These are phyloP conservation scores for Campopleginae sp. DNA, from an alignment of 2,888 invertebrate species.

Conservation along the genomic window DNA sequence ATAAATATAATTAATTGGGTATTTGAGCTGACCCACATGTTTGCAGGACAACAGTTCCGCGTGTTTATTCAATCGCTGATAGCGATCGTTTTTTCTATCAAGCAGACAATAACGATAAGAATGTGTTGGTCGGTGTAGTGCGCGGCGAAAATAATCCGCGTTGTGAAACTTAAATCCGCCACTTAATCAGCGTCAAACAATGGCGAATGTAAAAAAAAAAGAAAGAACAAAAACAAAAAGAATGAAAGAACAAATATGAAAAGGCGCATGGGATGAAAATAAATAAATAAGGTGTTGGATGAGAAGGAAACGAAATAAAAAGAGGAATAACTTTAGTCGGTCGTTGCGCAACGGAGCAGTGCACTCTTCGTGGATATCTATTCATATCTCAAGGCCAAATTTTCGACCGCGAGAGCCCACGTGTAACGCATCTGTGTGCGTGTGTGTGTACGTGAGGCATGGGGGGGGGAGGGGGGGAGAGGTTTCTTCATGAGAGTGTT, in stretches of 20 bases:
- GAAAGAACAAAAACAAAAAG: neutral
- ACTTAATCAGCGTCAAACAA: neutral
- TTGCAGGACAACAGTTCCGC: neutral
- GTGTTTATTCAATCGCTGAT: neutral
- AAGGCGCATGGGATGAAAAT: neutral
- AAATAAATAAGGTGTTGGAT: neutral
- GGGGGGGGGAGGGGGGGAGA: no score
- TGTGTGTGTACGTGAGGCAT: neutral
- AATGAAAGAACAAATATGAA: neutral
- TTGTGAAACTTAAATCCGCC: slow-evolving; percentile 17
- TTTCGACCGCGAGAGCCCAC: slow-evolving; percentile 56
- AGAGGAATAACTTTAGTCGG: slow-evolving; percentile 37
- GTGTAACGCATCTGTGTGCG: slow-evolving; percentile 50
- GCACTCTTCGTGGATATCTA: slow-evolving; percentile 81
- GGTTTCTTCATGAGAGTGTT: slow-evolving; percentile 11
- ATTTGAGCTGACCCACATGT: neutral
- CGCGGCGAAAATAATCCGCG: neutral
- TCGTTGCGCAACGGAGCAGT: slow-evolving; percentile 81
- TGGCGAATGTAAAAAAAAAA: neutral
- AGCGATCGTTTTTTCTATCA: slow-evolving; percentile 1
- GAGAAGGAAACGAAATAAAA: neutral
- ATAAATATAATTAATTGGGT: neutral
- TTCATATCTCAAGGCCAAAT: slow-evolving; percentile 81
- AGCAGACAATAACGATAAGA: slow-evolving; percentile 4
- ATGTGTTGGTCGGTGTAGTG: neutral